A percentile compares a stretch with the other conserved stretches of the same genome.
phyloP scores from a whole-genome alignment of 2,888 invertebrate genomes.

The Nemoura dubitans region DNA sequence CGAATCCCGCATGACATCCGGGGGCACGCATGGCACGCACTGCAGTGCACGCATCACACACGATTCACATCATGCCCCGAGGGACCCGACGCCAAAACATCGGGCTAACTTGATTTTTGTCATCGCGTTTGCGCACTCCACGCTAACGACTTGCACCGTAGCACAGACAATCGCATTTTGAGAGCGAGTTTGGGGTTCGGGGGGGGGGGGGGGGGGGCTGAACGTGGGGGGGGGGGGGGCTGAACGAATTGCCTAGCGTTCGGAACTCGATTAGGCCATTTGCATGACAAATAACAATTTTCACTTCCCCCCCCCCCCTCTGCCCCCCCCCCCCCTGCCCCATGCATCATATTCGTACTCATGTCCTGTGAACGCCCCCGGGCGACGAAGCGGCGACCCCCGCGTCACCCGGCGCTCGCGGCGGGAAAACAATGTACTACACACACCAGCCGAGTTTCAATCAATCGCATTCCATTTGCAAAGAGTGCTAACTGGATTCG shows the following conservation, averaged over 20 bases:
- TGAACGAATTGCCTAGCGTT: conserved; percentile 44
- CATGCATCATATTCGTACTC: not conserved
- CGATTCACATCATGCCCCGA: too few relatives aligned
- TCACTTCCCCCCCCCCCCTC: not conserved
- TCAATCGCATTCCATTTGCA: not conserved
- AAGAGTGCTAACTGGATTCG: too few relatives aligned
- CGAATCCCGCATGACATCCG: not conserved
- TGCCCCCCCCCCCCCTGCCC: not conserved
- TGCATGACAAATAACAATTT: conserved; percentile 45
- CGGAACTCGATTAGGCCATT: conserved; percentile 45
- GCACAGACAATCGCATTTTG: not conserved
- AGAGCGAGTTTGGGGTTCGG: not conserved
- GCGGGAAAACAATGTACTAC: not conserved
- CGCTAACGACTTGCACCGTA: too few relatives aligned
- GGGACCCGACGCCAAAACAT: too few relatives aligned
- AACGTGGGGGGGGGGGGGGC: not conserved
- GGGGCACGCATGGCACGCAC: not conserved
- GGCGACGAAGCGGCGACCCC: not conserved
- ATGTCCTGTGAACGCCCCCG: not conserved
- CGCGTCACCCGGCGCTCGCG: not conserved
- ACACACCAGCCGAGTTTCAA: not conserved
- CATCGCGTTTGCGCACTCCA: not conserved
- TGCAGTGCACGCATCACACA: too few relatives aligned
- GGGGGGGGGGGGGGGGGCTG: not conserved
- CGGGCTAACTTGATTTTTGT: not conserved